Conservation (phyloP, 2,797 vertebrate genomes). For the Mus minutoides region DNA sequence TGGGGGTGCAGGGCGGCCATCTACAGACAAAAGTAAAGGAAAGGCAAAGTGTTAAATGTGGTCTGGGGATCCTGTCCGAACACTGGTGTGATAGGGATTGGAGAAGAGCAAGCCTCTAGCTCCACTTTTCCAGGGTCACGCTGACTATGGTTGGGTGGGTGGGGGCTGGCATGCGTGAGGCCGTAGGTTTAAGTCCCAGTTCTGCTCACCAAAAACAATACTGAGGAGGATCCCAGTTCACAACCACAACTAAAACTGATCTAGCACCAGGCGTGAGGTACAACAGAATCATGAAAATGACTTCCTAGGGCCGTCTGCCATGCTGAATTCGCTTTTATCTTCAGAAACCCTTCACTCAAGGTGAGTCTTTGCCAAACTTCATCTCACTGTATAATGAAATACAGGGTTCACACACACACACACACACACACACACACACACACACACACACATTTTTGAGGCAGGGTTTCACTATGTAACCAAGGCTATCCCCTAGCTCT, state of each 20-base stretch:
- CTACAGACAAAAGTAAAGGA: conserved; percentile 81
- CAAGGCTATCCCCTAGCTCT: background rate
- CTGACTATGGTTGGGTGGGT: too few relatives aligned
- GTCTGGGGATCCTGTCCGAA: background rate
- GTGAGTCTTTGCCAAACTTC: conserved; percentile 11
- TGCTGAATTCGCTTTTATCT: background rate
- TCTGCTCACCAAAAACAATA: background rate
- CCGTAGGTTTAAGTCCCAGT: background rate
- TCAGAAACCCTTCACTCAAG: conserved; percentile 47
- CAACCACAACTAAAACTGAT: background rate
- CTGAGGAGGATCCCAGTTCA: background rate
- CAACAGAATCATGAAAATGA: conserved; percentile 32
- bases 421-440: too few relatives aligned
- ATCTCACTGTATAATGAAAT: background rate
- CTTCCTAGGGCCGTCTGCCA: conserved; percentile 1
- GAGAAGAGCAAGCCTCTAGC: background rate
- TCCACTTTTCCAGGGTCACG: background rate
- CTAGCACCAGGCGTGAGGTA: background rate
- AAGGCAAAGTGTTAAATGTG: conserved; percentile 35
- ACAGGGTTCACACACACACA: too few relatives aligned
- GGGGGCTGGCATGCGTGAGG: background rate
- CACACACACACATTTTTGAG: too few relatives aligned
- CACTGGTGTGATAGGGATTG: background rate
- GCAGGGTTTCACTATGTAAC: background rate
- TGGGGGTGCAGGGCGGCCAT: conserved; percentile 91